Conservation (phyloP, 2,113 vertebrate species). For the Toxotes chatareus region DNA sequence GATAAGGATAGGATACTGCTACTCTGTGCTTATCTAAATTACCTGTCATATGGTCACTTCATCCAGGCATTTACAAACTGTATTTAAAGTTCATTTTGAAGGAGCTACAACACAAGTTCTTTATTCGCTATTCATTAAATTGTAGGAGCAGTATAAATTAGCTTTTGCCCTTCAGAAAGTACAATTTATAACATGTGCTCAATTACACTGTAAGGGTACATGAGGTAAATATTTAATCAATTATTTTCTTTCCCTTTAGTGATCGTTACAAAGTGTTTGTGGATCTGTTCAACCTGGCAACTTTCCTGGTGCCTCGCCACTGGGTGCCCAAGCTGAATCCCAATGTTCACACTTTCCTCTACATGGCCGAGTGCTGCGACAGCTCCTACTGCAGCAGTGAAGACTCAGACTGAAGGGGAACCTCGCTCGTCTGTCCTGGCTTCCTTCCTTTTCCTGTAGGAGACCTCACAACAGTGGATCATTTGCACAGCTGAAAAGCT, state of each 20-base stretch:
- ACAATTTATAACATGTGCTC: conserved; percentile 6
- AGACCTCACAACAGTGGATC: neutral
- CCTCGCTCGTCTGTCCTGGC: conserved; percentile 1
- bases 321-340: conserved; percentile 97
- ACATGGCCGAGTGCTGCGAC: conserved; percentile 93
- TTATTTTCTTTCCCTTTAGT: conserved; percentile 74
- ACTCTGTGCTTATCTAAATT: conserved; percentile 46
- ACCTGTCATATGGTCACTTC: conserved; percentile 32
- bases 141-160: neutral
- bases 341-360: conserved; percentile 91
- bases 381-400: conserved; percentile 98
- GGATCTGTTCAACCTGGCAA: conserved; percentile 97
- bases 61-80: conserved; percentile 15
- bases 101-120: neutral
- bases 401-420: conserved; percentile 87
- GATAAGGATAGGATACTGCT: conserved; percentile 25
- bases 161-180: conserved; percentile 10
- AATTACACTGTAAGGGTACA: neutral
- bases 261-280: conserved; percentile 99
- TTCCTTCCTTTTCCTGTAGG: neutral
- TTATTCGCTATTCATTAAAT: neutral
- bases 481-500: neutral
- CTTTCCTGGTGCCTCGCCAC: conserved; percentile 91
- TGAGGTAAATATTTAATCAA: neutral
- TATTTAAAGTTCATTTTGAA: conserved; percentile 12